These are phyloP conservation scores for Malurus elegans DNA, from an alignment of 2,113 vertebrate genomes.

Conservation along the genomic window DNA sequence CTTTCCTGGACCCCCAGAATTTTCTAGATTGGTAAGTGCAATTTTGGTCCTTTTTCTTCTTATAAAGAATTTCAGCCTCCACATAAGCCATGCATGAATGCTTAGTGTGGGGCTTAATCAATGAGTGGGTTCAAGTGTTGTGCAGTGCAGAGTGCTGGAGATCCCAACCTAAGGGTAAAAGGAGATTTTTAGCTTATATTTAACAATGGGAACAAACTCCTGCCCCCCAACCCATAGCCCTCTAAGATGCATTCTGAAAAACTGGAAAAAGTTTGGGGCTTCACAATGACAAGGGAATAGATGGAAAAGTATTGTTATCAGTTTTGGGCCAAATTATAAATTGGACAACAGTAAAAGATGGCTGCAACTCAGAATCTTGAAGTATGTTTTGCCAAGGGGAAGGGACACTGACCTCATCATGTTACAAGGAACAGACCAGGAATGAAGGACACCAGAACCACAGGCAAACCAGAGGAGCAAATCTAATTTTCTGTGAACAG, in stretches of 20 bases:
- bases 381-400: not conserved
- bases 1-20: not conserved
- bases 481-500: not conserved
- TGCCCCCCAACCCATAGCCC: not conserved
- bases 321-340: not conserved
- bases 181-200: no score
- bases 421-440: not conserved
- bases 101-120: not conserved
- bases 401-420: not conserved
- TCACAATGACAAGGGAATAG: not conserved
- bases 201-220: not conserved
- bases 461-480: not conserved
- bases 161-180: not conserved
- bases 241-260: not conserved
- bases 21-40: not conserved
- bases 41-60: not conserved
- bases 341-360: not conserved
- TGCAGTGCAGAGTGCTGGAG: not conserved
- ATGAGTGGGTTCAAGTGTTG: not conserved
- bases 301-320: not conserved
- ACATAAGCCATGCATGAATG: not conserved
- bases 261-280: not conserved
- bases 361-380: not conserved
- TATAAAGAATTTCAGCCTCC: not conserved
- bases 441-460: not conserved